phyloP scores from a whole-genome alignment of 2,888 invertebrate species.

The Xestia rhomboidea region DNA sequence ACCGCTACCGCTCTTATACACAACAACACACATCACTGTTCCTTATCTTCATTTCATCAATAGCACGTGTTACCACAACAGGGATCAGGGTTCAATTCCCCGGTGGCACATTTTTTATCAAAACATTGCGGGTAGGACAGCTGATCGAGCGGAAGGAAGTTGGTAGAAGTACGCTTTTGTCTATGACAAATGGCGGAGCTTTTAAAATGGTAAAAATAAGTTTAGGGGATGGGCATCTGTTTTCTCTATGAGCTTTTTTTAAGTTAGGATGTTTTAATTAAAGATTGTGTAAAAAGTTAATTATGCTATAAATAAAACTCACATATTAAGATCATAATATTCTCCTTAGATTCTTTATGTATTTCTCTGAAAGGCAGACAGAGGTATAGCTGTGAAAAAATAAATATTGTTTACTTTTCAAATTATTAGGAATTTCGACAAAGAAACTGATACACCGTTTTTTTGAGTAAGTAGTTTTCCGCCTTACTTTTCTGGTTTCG shows the following conservation, averaged over 20 bases:
- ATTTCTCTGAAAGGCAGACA: too few species aligned
- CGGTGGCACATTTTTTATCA: conserved; percentile 60
- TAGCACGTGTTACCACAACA: conserved; percentile 49
- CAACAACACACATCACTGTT: conserved; percentile 18
- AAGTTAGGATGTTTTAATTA: not conserved
- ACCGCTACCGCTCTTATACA: not conserved
- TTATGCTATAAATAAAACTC: too few species aligned
- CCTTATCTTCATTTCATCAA: conserved; percentile 30
- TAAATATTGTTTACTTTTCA: not conserved
- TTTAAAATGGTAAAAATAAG: conserved; percentile 21
- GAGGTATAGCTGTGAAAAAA: too few species aligned
- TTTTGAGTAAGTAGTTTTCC: too few species aligned
- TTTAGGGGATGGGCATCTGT: conserved; percentile 12
- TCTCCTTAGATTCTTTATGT: too few species aligned
- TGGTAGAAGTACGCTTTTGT: conserved; percentile 24
- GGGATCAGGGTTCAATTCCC: conserved; percentile 50
- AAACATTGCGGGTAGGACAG: conserved; percentile 49
- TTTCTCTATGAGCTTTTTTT: not conserved
- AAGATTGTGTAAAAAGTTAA: not conserved
- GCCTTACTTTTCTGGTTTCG: too few species aligned
- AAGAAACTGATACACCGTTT: too few species aligned
- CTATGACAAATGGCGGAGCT: conserved; percentile 44
- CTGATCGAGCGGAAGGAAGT: conserved; percentile 65
- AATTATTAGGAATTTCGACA: too few species aligned
- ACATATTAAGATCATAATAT: too few species aligned